Evolutionary conservation across 2,113 vertebrate genomes (phyloP).

Genomic region (Helogale parvula): DNA sequence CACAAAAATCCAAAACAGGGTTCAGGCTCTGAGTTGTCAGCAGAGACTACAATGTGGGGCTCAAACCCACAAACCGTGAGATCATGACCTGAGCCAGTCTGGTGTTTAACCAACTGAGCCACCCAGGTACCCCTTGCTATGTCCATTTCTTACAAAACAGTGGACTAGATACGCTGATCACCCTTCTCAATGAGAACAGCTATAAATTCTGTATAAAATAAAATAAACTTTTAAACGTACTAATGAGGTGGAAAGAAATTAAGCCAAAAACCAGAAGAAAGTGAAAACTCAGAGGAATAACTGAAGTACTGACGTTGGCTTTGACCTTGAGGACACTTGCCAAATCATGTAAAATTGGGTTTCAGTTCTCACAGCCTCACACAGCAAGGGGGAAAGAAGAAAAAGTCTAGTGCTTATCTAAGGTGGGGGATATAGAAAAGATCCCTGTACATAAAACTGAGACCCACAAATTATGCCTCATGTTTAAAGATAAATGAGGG

Average conservation of each 20-base stretch:
- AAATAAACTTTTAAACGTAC: background rate
- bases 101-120: no score
- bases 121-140: no score
- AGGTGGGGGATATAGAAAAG: background rate
- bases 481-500: background rate
- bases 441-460: background rate
- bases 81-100: no score
- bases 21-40: no score
- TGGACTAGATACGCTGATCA: background rate
- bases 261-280: background rate
- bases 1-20: no score
- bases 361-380: background rate
- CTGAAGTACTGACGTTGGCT: background rate
- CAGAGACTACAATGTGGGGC: no score
- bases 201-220: background rate
- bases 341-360: background rate
- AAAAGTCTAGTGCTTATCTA: background rate
- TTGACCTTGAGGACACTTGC: background rate
- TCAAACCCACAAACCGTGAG: no score
- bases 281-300: constrained; percentile 10
- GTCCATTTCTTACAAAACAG: background rate
- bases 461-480: background rate
- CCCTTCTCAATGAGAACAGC: background rate
- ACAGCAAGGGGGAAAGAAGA: background rate
- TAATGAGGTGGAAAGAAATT: background rate